These are phyloP conservation scores for Mormyrus hasselquistii DNA, from an alignment of 2,797 vertebrate species.

Conservation along the genomic window DNA sequence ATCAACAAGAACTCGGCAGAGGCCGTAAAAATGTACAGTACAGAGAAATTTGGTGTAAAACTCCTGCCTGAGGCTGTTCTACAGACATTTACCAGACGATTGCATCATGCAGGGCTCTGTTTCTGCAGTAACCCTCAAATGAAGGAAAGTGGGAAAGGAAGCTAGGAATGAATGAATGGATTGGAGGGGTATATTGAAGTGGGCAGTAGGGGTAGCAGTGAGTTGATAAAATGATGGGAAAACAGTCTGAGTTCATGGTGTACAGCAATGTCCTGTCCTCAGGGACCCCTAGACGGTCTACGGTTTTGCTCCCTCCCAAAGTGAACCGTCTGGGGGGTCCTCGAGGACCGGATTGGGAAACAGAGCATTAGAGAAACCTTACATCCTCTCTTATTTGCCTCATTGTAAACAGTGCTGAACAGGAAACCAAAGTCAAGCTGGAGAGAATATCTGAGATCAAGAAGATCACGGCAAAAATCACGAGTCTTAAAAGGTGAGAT, in stretches of 20 bases:
- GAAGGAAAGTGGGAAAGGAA: neutral
- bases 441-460: slow-evolving; percentile 71
- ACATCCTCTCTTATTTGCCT: neutral
- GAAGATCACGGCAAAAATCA: slow-evolving; percentile 66
- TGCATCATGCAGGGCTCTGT: neutral
- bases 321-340: neutral
- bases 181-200: neutral
- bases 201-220: neutral
- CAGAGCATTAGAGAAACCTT: neutral
- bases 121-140: neutral
- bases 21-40: slow-evolving; percentile 67
- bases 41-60: neutral
- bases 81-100: neutral
- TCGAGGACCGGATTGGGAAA: neutral
- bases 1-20: slow-evolving; percentile 71
- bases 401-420: slow-evolving; percentile 64
- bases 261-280: neutral
- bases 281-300: neutral
- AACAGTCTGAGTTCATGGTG: neutral
- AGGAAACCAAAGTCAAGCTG: slow-evolving; percentile 68
- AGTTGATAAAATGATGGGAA: neutral
- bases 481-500: slow-evolving; percentile 68
- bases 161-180: neutral
- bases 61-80: neutral
- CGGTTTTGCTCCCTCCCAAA: neutral